Evolutionary conservation across 2,113 vertebrate species (phyloP).

Genomic region (Oriolus oriolus): DNA sequence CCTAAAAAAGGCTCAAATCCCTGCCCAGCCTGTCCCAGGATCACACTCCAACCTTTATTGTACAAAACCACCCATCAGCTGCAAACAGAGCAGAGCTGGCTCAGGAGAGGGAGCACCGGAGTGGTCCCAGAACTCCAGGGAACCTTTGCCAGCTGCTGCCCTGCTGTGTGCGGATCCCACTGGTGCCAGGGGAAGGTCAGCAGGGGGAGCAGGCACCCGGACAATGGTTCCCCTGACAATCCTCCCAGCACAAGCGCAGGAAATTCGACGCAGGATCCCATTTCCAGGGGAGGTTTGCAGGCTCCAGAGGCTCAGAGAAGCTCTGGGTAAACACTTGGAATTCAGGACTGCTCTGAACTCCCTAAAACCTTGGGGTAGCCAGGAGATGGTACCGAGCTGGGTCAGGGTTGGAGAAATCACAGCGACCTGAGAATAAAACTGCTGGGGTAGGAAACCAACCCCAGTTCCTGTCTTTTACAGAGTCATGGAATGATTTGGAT

Average conservation of each 20-base stretch:
- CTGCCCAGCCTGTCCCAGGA: neutral
- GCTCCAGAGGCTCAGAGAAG: neutral
- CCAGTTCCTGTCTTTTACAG: neutral
- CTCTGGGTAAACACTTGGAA: neutral
- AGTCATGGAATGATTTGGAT: neutral
- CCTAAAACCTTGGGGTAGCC: neutral
- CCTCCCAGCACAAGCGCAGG: neutral
- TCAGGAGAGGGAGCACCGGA: fast-evolving
- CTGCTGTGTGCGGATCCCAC: neutral
- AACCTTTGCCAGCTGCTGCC: neutral
- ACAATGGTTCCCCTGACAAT: neutral
- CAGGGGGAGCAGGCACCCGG: fast-evolving
- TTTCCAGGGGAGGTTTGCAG: neutral
- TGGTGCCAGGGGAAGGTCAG: neutral
- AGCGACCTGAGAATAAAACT: neutral
- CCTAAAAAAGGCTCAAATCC: neutral
- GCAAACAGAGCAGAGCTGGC: neutral
- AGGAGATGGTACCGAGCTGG: neutral
- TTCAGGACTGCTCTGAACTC: neutral
- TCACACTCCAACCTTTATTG: neutral
- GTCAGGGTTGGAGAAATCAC: neutral
- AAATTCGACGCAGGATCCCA: neutral
- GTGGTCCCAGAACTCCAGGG: neutral
- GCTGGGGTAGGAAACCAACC: neutral
- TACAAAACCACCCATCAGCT: neutral